A percentile compares a stretch with the other conserved stretches of the same genome.
phyloP scores from a whole-genome alignment of 1,140 invertebrate species.

The Drosophila rufa region DNA sequence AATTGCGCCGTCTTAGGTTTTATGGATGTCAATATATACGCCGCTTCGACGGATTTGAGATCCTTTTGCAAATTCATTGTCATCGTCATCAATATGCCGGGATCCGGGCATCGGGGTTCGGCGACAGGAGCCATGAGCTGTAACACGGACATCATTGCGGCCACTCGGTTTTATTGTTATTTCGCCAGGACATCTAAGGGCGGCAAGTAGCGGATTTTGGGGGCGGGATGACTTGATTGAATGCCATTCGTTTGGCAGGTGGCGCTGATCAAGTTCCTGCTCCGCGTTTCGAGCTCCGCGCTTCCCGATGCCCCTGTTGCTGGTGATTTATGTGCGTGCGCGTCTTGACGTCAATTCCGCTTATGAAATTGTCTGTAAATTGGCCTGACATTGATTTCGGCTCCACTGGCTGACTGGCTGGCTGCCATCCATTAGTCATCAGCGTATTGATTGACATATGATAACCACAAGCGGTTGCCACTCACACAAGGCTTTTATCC shows the following conservation, averaged over 20 bases:
- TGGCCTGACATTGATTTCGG: constrained; percentile 65
- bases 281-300: background rate
- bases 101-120: background rate
- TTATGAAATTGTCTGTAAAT: constrained; percentile 70
- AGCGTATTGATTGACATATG: constrained; percentile 75
- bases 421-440: constrained; percentile 64
- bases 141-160: constrained; percentile 40
- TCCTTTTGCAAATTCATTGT: constrained; percentile 43
- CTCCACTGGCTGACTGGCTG: constrained; percentile 10
- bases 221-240: constrained; percentile 53
- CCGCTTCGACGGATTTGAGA: constrained; percentile 24
- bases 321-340: constrained; percentile 48
- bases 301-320: constrained; percentile 17
- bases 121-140: background rate
- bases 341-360: constrained; percentile 55
- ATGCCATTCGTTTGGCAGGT: constrained; percentile 63
- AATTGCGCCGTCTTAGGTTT: constrained; percentile 61
- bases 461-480: constrained; percentile 61
- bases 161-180: constrained; percentile 64
- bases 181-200: constrained; percentile 33
- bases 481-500: constrained; percentile 53
- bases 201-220: background rate
- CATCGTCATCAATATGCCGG: constrained; percentile 48
- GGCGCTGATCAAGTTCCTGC: constrained; percentile 15
- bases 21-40: constrained; percentile 47